phyloP scores from a whole-genome alignment of 2,888 invertebrate species.

The Uropetala carovei region DNA sequence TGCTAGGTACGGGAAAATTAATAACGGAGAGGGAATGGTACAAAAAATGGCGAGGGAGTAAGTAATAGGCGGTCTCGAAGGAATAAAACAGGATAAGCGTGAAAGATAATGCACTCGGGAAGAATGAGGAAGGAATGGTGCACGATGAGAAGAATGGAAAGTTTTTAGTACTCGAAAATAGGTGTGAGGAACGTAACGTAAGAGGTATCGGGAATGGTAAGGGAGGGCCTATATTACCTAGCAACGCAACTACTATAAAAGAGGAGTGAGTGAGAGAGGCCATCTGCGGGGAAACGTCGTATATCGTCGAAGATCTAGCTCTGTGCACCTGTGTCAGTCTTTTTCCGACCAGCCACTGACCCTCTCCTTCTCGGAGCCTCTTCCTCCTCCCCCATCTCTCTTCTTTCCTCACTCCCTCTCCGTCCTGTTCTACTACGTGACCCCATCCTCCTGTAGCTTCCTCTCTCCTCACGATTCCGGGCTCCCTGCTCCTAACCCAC shows the following conservation, averaged over 20 bases:
- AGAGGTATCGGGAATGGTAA: neutral
- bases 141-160: neutral
- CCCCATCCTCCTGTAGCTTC: neutral
- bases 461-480: neutral
- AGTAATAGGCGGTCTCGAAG: neutral
- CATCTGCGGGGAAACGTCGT: neutral
- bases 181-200: neutral
- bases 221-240: neutral
- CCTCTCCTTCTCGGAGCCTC: neutral
- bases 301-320: constrained; percentile 28
- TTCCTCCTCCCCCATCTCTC: neutral
- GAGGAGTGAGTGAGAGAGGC: neutral
- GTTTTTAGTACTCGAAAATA: neutral
- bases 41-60: neutral
- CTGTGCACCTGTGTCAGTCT: constrained; percentile 4
- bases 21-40: neutral
- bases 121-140: neutral
- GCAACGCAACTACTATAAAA: neutral
- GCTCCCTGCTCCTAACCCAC: neutral
- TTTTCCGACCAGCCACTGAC: neutral
- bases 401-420: neutral
- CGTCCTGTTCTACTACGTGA: neutral
- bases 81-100: neutral
- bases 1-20: neutral
- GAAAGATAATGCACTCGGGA: neutral